A percentile compares a stretch with the other conserved stretches of the same genome.
phyloP scores from a whole-genome alignment of 1,140 invertebrate species.

The Latrodectus geometricus region DNA sequence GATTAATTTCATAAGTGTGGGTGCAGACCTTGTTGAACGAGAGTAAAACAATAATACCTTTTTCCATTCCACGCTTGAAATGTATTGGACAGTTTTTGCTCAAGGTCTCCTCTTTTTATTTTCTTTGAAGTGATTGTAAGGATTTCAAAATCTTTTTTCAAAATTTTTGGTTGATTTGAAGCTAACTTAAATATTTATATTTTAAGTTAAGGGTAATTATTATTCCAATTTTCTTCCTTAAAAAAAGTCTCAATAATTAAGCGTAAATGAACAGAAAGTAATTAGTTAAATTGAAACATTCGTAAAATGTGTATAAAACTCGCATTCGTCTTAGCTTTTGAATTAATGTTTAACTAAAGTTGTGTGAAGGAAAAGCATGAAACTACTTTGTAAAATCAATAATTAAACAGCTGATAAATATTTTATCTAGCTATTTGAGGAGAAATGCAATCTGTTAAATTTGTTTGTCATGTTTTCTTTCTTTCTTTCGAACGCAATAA shows the following conservation, averaged over 20 bases:
- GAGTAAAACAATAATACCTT: conserved; percentile 39
- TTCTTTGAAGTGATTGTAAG: conserved; percentile 10
- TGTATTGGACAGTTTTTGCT: conserved; percentile 9
- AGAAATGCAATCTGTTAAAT: no score
- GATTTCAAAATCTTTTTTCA: not conserved
- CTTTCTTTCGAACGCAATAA: no score
- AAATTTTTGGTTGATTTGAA: conserved; percentile 43
- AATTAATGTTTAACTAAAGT: no score
- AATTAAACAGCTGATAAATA: no score
- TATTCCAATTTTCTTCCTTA: conserved; percentile 38
- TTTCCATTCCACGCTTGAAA: not conserved
- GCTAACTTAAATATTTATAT: conserved; percentile 50
- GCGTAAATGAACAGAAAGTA: conserved; percentile 33
- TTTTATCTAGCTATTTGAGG: no score
- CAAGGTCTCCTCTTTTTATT: not conserved
- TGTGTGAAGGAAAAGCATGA: no score
- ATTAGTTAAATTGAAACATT: conserved; percentile 55
- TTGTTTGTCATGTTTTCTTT: no score
- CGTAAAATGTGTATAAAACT: not conserved
- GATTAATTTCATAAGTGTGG: conserved; percentile 57
- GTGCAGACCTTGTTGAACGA: conserved; percentile 34
- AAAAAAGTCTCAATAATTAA: conserved; percentile 47
- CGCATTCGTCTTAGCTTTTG: no score
- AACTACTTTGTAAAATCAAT: no score
- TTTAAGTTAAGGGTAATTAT: conserved; percentile 28